Evolutionary conservation across 2,888 invertebrate species (phyloP), one percentile per base, ranked within the genome.

Genomic region (Nezara viridula): DNA sequence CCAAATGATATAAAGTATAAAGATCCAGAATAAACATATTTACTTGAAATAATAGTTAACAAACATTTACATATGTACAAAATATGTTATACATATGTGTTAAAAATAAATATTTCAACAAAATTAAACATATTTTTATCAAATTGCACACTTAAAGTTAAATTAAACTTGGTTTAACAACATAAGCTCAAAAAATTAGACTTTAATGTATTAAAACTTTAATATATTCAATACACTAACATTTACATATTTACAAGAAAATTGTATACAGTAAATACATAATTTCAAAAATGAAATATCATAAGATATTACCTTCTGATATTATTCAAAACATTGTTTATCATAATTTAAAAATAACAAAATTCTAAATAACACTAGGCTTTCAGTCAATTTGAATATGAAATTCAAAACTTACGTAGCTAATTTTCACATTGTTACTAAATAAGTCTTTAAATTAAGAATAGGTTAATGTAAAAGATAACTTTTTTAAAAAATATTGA

Each of bases 401-500:
- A 27, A 60, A 60, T 60, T 60, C 60, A 60, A 60, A 60, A 60
- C 60, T 60, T 60, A 60, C 60, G 14, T 27, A 16, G 60, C 60
- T 60, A 60, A 60, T 3, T 60, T 5, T 27, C 27, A 60, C 4
- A 55, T n/a, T 10, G 6, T 5, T 55, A n/a, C 12, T 16, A 27
- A 27, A 32, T 10, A 60, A 60, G 60, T 60, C 60, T 60, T 60
- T 60, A 32, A 60, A 60, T 2, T 27, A 60, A 60, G 27, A 60
- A 60, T 60, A 27, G 14, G 12, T 60, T 27, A n/a, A 14, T 60
- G 27, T 2, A 27, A 27, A 27, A 14, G 27, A 60, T 27, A 27
- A 27, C n/a, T n/a, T n/a, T 60, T 60, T 14, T 2, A 27, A 60
- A 60, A 4, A 16, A 16, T 14, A 27, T 27, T 0, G 27, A 27